Evolutionary conservation across 2,888 invertebrate genomes (phyloP).

Genomic region (Acanthopleura granulata): DNA sequence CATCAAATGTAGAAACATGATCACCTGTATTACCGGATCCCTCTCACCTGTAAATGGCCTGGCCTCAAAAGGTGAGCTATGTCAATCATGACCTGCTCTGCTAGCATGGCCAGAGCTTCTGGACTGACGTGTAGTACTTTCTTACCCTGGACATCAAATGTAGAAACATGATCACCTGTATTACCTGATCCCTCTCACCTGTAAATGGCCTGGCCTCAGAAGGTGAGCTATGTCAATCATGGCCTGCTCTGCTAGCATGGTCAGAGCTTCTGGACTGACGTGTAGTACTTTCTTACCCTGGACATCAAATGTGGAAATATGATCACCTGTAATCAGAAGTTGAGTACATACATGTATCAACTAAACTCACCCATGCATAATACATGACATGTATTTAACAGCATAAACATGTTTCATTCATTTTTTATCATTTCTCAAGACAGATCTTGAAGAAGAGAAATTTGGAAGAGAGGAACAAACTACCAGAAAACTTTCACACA

Average conservation of each 20-base stretch:
- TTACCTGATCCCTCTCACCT: slow-evolving; percentile 46
- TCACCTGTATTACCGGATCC: slow-evolving; percentile 50
- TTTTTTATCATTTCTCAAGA: too few species aligned
- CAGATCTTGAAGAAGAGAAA: too few species aligned
- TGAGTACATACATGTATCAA: not conserved
- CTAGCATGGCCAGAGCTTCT: slow-evolving; percentile 65
- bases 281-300: slow-evolving; percentile 62
- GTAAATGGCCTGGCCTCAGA: slow-evolving; percentile 66
- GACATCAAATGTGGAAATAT: slow-evolving; percentile 64
- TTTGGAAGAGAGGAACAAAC: too few species aligned
- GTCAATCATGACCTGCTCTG: slow-evolving; percentile 68
- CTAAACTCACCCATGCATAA: not conserved
- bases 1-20: slow-evolving; percentile 64
- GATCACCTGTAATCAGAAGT: slow-evolving; percentile 54
- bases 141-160: slow-evolving; percentile 28
- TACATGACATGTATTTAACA: too few species aligned
- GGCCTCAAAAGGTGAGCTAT: slow-evolving; percentile 68
- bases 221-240: slow-evolving; percentile 69
- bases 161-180: too few species aligned
- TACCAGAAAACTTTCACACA: too few species aligned
- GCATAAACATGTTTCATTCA: too few species aligned
- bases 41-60: slow-evolving; percentile 65
- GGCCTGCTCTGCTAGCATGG: slow-evolving; percentile 66
- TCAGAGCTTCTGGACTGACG: slow-evolving; percentile 65
- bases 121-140: slow-evolving; percentile 62